These are phyloP conservation scores for Arnoldichthys spilopterus DNA, from an alignment of 2,797 vertebrate species.

Conservation along the genomic window DNA sequence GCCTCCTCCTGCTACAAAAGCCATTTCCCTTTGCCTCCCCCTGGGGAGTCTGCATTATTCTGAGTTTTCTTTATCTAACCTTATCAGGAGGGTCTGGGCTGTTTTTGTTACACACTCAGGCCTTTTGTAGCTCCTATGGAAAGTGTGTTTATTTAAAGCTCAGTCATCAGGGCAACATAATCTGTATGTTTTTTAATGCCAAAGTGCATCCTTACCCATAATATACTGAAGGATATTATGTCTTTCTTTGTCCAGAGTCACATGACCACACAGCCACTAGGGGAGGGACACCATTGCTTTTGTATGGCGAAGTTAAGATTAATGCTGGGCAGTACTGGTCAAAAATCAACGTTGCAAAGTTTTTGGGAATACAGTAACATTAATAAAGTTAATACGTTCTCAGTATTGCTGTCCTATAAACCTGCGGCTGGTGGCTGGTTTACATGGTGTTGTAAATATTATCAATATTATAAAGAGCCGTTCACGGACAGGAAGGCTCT, in stretches of 20 bases:
- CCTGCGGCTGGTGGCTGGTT: no score
- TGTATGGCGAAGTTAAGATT: background rate
- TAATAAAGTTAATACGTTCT: no score
- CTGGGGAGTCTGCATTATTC: slow-evolving; percentile 77
- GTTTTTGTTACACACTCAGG: slow-evolving; percentile 68
- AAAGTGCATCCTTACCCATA: slow-evolving; percentile 60
- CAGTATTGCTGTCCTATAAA: no score
- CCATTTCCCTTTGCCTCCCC: slow-evolving; percentile 76
- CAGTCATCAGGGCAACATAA: slow-evolving; percentile 47
- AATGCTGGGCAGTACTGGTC: background rate
- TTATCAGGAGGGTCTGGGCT: slow-evolving; percentile 76
- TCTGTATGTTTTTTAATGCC: slow-evolving; percentile 39
- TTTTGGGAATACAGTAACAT: no score
- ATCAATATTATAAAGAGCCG: no score
- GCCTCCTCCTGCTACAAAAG: slow-evolving; percentile 79
- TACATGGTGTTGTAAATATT: no score
- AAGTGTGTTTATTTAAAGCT: slow-evolving; percentile 65
- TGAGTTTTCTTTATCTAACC: slow-evolving; percentile 78
- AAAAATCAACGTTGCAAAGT: no score
- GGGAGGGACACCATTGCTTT: background rate
- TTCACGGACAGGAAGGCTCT: no score
- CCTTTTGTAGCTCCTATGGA: slow-evolving; percentile 72
- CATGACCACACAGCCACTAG: background rate
- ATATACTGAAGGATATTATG: slow-evolving; percentile 58
- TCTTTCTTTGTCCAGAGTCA: slow-evolving; percentile 4